Base-by-base conservation (phyloP, 2,113 vertebrate species). In the Elgaria multicarinata region DNA sequence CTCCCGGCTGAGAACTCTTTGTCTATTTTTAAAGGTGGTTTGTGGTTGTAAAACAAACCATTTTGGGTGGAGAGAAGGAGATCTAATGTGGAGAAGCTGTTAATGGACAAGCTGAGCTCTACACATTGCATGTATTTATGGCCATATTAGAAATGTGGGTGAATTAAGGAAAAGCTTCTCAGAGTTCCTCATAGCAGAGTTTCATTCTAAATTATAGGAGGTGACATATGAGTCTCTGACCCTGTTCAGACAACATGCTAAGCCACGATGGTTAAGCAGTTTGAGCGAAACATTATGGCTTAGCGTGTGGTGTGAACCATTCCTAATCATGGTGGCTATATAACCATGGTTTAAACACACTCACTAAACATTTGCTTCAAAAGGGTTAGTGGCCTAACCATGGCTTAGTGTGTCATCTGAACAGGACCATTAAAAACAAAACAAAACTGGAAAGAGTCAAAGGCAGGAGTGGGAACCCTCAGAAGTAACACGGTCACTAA, bases 401-500 rank as follows among this genome's bases (percentile, higher is more conserved):
- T n/a, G n/a, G n/a, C n/a, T n/a, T n/a, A n/a, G n/a, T n/a, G n/a
- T n/a, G n/a, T n/a, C n/a, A n/a, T n/a, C n/a, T n/a, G n/a, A n/a
- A n/a, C n/a, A n/a, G n/a, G n/a, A n/a, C n/a, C 80, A 0, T 46
- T 53, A 93, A 33, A 50, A 90, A 53, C 55, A 9, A 2, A 84
- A 69, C 20, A 84, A 69, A 84, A 50, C 0, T 20, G 0, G 1
- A 39, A 3, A 39, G 39, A n/a, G 31, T 14, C 6, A 86, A 33
- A 81, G 88, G 44, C 53, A 75, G 67, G 50, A 39, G 80, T 8
- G 39, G 36, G 50, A 87, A 24, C 44, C 84, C 62, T 83, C 50
- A 82, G 71, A 94, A 92, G 62, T 75, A 31, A n/a, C 55, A 46
- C 69, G 81, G 89, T 91, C 85, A 86, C 83, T 93, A 83, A 72